Base-by-base conservation (phyloP, 2,113 vertebrate genomes). In the Xenopus laevis region DNA sequence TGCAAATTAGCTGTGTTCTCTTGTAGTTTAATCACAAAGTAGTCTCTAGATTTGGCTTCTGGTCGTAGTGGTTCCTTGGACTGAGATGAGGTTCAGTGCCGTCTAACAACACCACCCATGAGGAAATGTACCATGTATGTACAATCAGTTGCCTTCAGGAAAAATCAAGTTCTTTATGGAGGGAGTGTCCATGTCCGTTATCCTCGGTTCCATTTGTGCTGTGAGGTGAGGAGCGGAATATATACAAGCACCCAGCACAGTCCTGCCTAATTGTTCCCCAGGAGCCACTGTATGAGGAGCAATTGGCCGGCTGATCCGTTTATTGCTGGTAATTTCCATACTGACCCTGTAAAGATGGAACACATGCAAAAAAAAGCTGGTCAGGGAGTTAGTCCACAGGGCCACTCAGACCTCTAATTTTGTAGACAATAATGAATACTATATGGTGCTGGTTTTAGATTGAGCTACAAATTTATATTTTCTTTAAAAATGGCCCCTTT, bases 291-390 rank as follows among this genome's bases (percentile, higher is more conserved):
- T 11, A 4, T 7, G 20, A 60, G 21, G 11, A 60, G 5, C 20
- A 60, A 18, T 23, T 23, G 21, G 13, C 9, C 58, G 10, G 18
- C 18, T 21, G 18, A n/a, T 63, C 6, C 21, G 10, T 9, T 69
- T 76, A 76, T 55, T 76, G 60, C 15, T 23, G 68, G 16, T 1
- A 33, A 40, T 47, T 64, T n/a, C 60, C 71, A 16, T 53, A 72
- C 23, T 2, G n/a, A 23, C 58, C 55, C 50, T 62, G 52, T 10
- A 16, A 13, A n/a, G 8, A 58, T 3, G 58, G 2, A 16, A 0
- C 2, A 40, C 33, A 40, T 1, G 23, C 23, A 27, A 27, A 27
- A 27, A 27, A 27, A 27, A 4, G 33, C 33, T 40, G 33, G 33
- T 40, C 33, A 40, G 33, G 33, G 33, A 40, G 33, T 40, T 40